Percentiles rank a stretch among this genome's conserved stretches.
These are phyloP conservation scores for Nemoura dubitans DNA, from an alignment of 2,888 invertebrate species.

Conservation along the genomic window DNA sequence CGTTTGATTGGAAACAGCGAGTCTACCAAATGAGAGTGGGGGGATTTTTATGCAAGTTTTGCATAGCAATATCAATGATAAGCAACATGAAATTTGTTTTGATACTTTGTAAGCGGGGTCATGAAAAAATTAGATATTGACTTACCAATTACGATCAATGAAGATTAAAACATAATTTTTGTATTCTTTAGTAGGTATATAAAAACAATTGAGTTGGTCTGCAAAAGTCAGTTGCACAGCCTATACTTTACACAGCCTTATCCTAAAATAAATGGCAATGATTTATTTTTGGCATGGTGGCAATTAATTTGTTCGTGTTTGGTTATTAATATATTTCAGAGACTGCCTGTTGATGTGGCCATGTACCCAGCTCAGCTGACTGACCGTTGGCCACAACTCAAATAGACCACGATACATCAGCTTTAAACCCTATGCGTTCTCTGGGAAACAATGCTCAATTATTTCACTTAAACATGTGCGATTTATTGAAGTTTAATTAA, in stretches of 20 bases:
- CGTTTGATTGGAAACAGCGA: not conserved
- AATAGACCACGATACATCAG: not conserved
- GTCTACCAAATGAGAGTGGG: not conserved
- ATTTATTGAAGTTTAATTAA: too few species aligned
- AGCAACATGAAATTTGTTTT: too few species aligned
- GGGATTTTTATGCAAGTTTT: not conserved
- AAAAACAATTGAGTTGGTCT: not conserved
- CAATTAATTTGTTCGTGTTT: not conserved
- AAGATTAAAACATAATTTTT: too few species aligned
- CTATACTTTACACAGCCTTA: too few species aligned
- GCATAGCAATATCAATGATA: not conserved
- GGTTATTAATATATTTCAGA: not conserved
- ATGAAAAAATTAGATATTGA: too few species aligned
- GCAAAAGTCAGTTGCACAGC: too few species aligned
- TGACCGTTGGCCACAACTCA: not conserved
- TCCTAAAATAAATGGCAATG: not conserved
- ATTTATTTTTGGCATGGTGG: not conserved
- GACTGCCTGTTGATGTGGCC: not conserved
- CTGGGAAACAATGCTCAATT: too few species aligned
- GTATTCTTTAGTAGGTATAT: not conserved
- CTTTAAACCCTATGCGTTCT: not conserved
- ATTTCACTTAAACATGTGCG: too few species aligned
- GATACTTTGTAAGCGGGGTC: too few species aligned
- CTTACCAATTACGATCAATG: too few species aligned
- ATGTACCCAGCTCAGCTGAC: not conserved